phyloP scores from a whole-genome alignment of 2,113 vertebrate species.

The Pseudopodoces humilis region DNA sequence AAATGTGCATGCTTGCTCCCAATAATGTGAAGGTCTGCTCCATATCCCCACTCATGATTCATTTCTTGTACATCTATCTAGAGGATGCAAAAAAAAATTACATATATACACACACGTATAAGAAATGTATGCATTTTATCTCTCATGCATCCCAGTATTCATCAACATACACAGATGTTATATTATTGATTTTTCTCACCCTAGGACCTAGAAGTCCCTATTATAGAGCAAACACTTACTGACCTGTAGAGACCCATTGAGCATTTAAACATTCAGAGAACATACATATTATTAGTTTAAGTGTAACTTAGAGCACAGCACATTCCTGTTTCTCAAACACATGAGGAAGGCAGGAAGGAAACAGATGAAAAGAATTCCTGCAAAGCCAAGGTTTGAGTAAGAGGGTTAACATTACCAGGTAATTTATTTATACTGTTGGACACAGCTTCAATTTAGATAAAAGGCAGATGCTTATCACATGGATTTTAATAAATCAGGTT shows the following conservation, averaged over 20 bases:
- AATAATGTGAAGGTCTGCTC: background rate
- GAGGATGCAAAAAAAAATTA: no score
- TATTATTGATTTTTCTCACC: background rate
- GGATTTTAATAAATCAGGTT: background rate
- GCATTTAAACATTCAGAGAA: background rate
- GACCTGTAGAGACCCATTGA: background rate
- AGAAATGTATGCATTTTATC: background rate
- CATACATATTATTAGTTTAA: background rate
- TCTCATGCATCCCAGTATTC: background rate
- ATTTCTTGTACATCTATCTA: background rate
- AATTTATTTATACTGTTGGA: constrained; percentile 36
- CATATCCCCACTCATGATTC: background rate
- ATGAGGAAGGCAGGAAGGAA: background rate
- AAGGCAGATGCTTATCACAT: constrained; percentile 7
- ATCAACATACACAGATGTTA: background rate
- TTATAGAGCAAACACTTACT: background rate
- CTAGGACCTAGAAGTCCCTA: background rate
- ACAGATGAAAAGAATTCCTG: constrained; percentile 31
- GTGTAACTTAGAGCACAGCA: background rate
- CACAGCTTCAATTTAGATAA: constrained; percentile 30
- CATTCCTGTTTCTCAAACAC: background rate
- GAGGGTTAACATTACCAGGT: constrained; percentile 13
- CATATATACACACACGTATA: background rate
- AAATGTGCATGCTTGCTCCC: background rate
- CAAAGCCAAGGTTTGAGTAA: background rate